Evolutionary conservation across 2,797 vertebrate genomes (phyloP), one percentile per base, ranked within the genome.

Genomic region (Typhlichthys subterraneus): DNA sequence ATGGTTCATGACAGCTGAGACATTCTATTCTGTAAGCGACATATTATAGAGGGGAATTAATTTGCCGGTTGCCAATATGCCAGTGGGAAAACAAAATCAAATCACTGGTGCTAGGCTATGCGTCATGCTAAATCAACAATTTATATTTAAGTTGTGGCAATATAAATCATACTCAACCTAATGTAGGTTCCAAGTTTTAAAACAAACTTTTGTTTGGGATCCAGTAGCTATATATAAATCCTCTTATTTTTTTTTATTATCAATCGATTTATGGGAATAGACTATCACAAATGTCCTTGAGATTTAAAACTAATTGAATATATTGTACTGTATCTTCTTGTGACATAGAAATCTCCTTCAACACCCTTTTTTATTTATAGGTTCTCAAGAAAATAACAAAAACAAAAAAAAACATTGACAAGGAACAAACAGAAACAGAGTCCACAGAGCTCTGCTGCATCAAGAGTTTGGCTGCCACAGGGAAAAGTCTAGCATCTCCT

Each of bases 141-240:
- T 78, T 75, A 57, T 45, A 53, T 58, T 7, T 19, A 33, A 66
- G 60, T 50, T 10, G 71, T 72, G 57, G 64, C 73, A 71, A 77
- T 65, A 77, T 52, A 86, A 88, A 86, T 87, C 77, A 87, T 89
- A 83, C 83, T 81, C 58, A 84, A 91, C 88, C 90, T 90, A 91
- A 90, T 89, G 88, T 89, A 90, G 89, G 87, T 74, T 92, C 87
- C 83, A 91, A 92, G 91, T 93, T 92, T 91, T 93, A 93, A 91
- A 92, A 93, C 91, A 92, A 93, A 92, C 91, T 90, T 90, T 86
- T 79, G 82, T 83, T 79, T 76, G 86, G 83, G 84, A 79, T 88
- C 83, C 87, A 86, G 83, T 47, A 69, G 4, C 5, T 9, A 1
- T 75, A 79, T 85, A 86, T 85, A 88, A 88, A 84, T 87, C 75